Conservation (phyloP, 2,888 invertebrate genomes). For the Eupeodes luniger region DNA sequence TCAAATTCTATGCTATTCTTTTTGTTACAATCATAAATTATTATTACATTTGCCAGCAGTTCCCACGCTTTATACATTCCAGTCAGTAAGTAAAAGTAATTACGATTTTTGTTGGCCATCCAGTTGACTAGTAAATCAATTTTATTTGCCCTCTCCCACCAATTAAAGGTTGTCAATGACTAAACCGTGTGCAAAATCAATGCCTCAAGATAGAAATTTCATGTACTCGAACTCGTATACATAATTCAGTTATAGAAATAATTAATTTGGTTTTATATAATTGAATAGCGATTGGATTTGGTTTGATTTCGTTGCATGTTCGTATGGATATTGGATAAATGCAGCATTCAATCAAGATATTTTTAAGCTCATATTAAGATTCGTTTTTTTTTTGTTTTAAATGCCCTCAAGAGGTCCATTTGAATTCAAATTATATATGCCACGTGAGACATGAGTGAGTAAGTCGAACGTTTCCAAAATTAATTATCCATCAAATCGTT, state of each 20-base stretch:
- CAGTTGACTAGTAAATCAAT: slow-evolving; percentile 4
- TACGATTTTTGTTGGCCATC: not conserved
- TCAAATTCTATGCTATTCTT: not conserved
- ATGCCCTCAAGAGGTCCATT: slow-evolving; percentile 14
- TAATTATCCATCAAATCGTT: not conserved
- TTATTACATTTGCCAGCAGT: not conserved
- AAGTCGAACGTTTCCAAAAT: not conserved
- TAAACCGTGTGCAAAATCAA: not conserved
- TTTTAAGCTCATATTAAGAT: not conserved
- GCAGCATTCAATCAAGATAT: not conserved
- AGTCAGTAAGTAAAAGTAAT: not conserved
- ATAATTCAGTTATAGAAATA: too few relatives aligned
- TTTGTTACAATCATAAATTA: not conserved
- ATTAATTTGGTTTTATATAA: too few relatives aligned
- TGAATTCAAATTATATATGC: not conserved
- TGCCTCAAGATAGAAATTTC: not conserved
- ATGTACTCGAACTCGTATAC: not conserved
- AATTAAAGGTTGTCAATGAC: slow-evolving; percentile 39
- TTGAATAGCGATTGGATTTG: not conserved
- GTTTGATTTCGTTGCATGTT: slow-evolving; percentile 20
- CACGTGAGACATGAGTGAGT: not conserved
- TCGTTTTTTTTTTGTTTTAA: not conserved
- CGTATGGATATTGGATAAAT: not conserved
- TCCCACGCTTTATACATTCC: too few relatives aligned
- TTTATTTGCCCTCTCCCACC: not conserved